Conservation (phyloP, 53 echinoderm and acorn worm species). For the Pentamera pediparva region DNA sequence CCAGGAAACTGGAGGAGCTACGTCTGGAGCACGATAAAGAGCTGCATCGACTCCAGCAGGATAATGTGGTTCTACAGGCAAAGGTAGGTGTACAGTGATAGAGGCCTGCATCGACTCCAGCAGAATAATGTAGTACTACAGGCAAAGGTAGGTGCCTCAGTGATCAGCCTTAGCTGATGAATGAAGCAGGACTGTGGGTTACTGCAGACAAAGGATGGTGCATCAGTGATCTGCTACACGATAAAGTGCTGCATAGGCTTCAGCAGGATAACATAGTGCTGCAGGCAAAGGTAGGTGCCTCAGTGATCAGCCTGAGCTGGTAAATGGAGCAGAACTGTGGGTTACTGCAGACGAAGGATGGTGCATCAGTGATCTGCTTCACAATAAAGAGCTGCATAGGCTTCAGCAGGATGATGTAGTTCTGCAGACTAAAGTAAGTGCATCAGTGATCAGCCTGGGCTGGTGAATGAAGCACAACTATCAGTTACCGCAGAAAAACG, state of each 20-base stretch:
- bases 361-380: no score
- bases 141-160: no score
- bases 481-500: conserved; percentile 51
- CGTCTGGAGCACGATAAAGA: conserved; percentile 76
- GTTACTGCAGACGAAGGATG: conserved; percentile 52
- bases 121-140: not conserved
- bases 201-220: conserved; percentile 37
- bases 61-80: conserved; percentile 64
- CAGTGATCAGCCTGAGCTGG: no score
- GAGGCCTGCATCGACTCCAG: not conserved
- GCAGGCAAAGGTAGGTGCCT: not conserved
- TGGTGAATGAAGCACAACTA: conserved; percentile 87
- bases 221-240: no score
- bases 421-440: not conserved
- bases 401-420: not conserved
- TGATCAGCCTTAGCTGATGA: no score
- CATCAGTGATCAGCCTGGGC: no score
- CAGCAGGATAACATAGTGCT: not conserved
- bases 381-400: not conserved
- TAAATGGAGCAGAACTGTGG: conserved; percentile 80
- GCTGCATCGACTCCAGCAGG: conserved; percentile 76
- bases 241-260: not conserved
- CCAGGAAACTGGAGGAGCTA: conserved; percentile 63
- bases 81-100: conserved; percentile 14
- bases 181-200: conserved; percentile 85